Base-by-base conservation (phyloP, 2,888 invertebrate species). In the Oscheius sp. region DNA sequence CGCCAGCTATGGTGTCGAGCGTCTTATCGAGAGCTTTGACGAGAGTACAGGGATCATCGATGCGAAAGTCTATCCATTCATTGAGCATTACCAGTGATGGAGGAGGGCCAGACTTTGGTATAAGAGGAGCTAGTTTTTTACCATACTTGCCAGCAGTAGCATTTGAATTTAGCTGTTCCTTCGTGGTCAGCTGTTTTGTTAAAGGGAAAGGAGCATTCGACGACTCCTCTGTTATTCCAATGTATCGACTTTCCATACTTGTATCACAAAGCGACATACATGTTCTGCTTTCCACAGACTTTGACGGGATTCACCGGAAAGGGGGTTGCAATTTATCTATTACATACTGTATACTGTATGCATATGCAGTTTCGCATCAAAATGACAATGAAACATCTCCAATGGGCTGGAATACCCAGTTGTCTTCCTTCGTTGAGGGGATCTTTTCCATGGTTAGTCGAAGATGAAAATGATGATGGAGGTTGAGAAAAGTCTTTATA, bases 51-150 rank as follows among this genome's bases (percentile, higher is more conserved):
- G 81, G 71, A 68, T 82, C 82, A 56, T 76, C 76, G 64, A 77
- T 80, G 64, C 82, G 77, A 69, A 81, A 70, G 59, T 82, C 82
- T 70, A 76, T 75, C 82, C 82, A 82, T 76, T 82, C 80, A 70
- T 82, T 81, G 67, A 81, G 75, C 75, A 78, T 80, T 45, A 82
- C 78, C 44, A 74, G 8, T 1, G 32, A 12, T 8, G 17, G 59
- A 22, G 66, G 66, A 5, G 66, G 56, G 22, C 59, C 59, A 30
- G 56, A 57, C 12, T 57, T 57, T 1, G 57, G 49, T 51, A 28
- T 45, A 50, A 61, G 54, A 17, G 65, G 38, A 26, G 71, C 69
- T n/a, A 30, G 24, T 22, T 32, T 32, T 12, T 14, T 12, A 47
- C 17, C 17, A n/a, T 20, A 22, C 47, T 47, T 47, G n/a, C 12